phyloP scores from a whole-genome alignment of 1,140 invertebrate species.

The Hormaphis cornu region DNA sequence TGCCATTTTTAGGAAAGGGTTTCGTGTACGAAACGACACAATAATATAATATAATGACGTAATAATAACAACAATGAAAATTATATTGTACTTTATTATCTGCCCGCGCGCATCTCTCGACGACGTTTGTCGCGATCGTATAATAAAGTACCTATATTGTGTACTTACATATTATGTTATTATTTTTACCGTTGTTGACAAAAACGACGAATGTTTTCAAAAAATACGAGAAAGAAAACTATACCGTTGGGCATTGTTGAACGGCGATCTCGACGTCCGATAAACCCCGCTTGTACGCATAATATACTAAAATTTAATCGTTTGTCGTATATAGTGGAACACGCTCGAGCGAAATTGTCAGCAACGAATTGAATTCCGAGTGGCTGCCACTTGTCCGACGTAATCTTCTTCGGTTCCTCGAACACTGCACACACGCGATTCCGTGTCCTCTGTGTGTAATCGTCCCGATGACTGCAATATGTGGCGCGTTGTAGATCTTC shows the following conservation, averaged over 20 bases:
- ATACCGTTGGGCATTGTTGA: neutral
- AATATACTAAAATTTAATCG: neutral
- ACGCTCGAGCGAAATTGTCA: neutral
- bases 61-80: neutral
- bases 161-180: no score
- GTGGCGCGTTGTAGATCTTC: neutral
- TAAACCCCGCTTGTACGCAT: no score
- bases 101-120: neutral
- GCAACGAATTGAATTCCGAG: constrained; percentile 17
- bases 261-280: neutral
- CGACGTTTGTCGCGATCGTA: no score
- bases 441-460: neutral
- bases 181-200: neutral
- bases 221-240: neutral
- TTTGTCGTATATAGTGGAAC: neutral
- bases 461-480: neutral
- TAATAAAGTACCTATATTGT: no score
- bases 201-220: neutral
- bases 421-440: neutral
- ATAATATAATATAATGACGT: neutral
- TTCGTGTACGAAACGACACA: no score
- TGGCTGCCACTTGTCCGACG: neutral
- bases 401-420: neutral
- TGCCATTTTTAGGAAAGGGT: neutral
- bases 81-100: neutral